These are phyloP conservation scores for Pseudomyrmex concolor DNA, from an alignment of 1,140 invertebrate species.

Conservation along the genomic window DNA sequence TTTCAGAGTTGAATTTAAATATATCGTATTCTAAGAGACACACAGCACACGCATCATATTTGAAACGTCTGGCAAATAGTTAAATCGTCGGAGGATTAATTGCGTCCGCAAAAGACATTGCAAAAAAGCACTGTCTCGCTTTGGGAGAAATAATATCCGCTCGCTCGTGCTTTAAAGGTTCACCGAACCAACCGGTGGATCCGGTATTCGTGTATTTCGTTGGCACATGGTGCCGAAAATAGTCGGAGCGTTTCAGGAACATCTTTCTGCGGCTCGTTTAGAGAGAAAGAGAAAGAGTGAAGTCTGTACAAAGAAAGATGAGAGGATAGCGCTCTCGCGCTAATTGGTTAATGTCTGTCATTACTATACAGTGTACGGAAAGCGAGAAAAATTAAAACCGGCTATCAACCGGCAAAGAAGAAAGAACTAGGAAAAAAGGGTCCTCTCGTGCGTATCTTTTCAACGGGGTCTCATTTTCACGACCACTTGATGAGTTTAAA, in stretches of 20 bases:
- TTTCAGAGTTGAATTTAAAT: too few relatives aligned
- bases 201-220: conserved; percentile 12
- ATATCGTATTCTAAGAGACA: background rate
- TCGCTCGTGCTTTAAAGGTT: conserved; percentile 55
- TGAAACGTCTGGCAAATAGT: conserved; percentile 15
- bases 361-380: conserved; percentile 59
- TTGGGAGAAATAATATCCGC: conserved; percentile 67
- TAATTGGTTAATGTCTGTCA: conserved; percentile 77
- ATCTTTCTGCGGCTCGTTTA: conserved; percentile 65
- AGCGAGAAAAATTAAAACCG: conserved; percentile 77
- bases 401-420: conserved; percentile 25
- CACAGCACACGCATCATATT: conserved; percentile 19
- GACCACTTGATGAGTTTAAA: conserved; percentile 3
- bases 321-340: conserved; percentile 39
- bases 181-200: conserved; percentile 54
- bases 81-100: conserved; percentile 39
- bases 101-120: conserved; percentile 39
- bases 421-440: background rate
- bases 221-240: conserved; percentile 66
- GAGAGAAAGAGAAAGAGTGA: background rate
- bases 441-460: conserved; percentile 42
- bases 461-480: conserved; percentile 24
- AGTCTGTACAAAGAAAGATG: conserved; percentile 27
- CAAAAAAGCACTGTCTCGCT: conserved; percentile 30
- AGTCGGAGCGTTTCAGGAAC: conserved; percentile 58